Evolutionary conservation across 2,797 vertebrate genomes (phyloP), one percentile per base, ranked within the genome.

Genomic region (Mormyrops boulengeri): DNA sequence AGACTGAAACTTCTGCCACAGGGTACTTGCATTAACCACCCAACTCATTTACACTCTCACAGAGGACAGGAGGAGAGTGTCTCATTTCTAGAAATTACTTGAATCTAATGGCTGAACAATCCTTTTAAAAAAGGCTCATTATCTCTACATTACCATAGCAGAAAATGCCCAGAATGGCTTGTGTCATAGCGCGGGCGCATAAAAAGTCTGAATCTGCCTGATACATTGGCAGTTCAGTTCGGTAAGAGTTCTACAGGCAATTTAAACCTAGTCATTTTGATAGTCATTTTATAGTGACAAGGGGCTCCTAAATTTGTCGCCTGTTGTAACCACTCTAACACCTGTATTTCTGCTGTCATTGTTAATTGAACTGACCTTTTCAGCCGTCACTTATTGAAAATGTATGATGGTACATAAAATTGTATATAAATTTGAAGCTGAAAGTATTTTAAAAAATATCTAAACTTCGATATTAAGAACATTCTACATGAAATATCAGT

Each of bases 401-500:
- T 55, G 11, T 55, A 84, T 55, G 34, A 26, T 84, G 41, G 49
- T 60, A 49, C 19, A 11, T 41, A 50, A 84, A 60, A 53, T 52
- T 90, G 87, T 86, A 85, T 30, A 69, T 88, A 66, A 85, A 85
- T 88, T 85, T 86, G 44, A 34, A 85, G 4, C 82, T 66, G 22
- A 19, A 85, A 85, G 53, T 85, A 85, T 88, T 88, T 88, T 19
- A 50, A 73, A 87, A 87, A 22, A 87, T 55, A 88, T 50, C 66
- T 38, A n/a, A 44, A 41, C 47, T 73, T n/a, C 19, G 34, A 41
- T 77, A 66, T 89, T 73, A 26, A n/a, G 60, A 77, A 69, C 87
- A 66, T 77, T 87, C 60, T 49, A 55, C 17, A 87, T 57, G 62
- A 77, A 88, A 90, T 91, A 62, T 89, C 80, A 88, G 84, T 88